A percentile compares a stretch with the other conserved stretches of the same genome.
phyloP scores from a whole-genome alignment of 2,888 invertebrate species.

The Hydrotaea diabolus region DNA sequence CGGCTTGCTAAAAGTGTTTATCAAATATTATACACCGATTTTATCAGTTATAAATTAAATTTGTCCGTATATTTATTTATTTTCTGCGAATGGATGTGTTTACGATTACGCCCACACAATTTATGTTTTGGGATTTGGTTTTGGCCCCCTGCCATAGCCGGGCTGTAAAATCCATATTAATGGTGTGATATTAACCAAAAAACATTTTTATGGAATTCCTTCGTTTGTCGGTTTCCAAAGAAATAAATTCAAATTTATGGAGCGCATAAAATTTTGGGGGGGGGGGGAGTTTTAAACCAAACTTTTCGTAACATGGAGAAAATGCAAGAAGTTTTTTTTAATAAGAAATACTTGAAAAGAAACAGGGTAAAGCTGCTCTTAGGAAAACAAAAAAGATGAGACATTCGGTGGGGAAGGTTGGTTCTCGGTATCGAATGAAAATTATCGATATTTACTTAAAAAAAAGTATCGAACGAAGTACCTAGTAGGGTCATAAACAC shows the following conservation, averaged over 20 bases:
- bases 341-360: too few relatives aligned
- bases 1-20: constrained; percentile 9
- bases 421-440: too few relatives aligned
- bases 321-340: too few relatives aligned
- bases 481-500: too few relatives aligned
- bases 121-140: constrained; percentile 28
- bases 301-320: too few relatives aligned
- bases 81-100: constrained; percentile 21
- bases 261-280: neutral
- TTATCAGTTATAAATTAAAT: constrained; percentile 40
- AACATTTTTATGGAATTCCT: constrained; percentile 28
- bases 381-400: too few relatives aligned
- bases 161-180: constrained; percentile 25
- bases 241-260: constrained; percentile 33
- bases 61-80: constrained; percentile 11
- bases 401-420: too few relatives aligned
- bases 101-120: constrained; percentile 22
- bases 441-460: too few relatives aligned
- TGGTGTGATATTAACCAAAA: constrained; percentile 34
- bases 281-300: too few relatives aligned
- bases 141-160: neutral
- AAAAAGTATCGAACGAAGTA: too few relatives aligned
- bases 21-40: constrained; percentile 22
- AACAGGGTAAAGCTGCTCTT: too few relatives aligned
- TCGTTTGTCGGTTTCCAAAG: neutral